Base-by-base conservation (phyloP, 23 tunicate species). In the Ciona savignyi region DNA sequence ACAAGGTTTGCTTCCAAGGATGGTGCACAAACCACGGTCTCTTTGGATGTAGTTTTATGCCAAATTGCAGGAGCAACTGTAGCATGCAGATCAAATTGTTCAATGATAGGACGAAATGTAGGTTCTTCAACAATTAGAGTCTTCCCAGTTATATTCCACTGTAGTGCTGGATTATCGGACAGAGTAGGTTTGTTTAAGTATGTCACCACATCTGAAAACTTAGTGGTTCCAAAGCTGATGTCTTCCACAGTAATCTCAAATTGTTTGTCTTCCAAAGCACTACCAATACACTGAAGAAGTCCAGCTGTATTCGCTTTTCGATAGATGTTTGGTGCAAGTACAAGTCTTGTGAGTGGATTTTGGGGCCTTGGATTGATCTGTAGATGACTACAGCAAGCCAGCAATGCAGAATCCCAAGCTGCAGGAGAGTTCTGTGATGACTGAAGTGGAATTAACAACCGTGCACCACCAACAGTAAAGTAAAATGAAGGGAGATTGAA, bases 151-250 rank as follows among this genome's bases (percentile, higher is more conserved):
- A 61, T 65, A 32, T 78, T 85, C 91, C 91, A 85, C 29, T 78
- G 79, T 31, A 85, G 60, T 30, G 91, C 91, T 19, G 91, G 91
- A 35, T 85, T 85, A 32, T 85, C 91, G 33, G 11, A 49, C 3
- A 63, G 69, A n/a, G 68, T 23, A 25, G 89, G 79, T 32, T 73
- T 66, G 20, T 85, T 73, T 21, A 85, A 22, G 27, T 70, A 67
- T 29, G 76, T 15, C 21, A 72, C 60, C 9, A 85, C 49, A 23
- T 67, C 80, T 2, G n/a, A 24, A 24, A 33, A 73, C 11, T 78
- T 73, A 1, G 83, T 30, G 26, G 80, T 67, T 19, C 91, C 91
- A 32, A 85, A n/a, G 65, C 91, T 78, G 4, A 85, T 69, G 35
- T 85, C 91, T 23, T 66, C 48, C 4, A 85, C 6, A 9, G 30